Percentiles rank a stretch among this genome's conserved stretches.
Evolutionary conservation across 92 coral and sea anemone species (phyloP).

Genomic region (Nematostella vectensis): DNA sequence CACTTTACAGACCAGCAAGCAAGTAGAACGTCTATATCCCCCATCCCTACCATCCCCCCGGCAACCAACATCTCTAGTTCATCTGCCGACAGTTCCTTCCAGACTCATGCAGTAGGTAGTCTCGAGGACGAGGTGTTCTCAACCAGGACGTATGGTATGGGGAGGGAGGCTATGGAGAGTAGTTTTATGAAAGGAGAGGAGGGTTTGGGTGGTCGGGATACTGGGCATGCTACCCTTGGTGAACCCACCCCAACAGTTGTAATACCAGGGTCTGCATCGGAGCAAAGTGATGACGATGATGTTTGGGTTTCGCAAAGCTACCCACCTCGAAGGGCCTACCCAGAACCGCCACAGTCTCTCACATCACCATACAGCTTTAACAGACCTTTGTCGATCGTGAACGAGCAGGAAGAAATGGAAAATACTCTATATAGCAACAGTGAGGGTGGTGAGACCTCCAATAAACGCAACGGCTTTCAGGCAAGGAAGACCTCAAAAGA

Average conservation of each 20-base stretch:
- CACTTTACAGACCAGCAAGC: conserved; percentile 20
- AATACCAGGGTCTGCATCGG: conserved; percentile 8
- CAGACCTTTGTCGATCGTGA: conserved; percentile 68
- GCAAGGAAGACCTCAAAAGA: conserved; percentile 5
- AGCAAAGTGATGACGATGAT: conserved; percentile 7
- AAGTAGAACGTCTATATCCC: conserved; percentile 14
- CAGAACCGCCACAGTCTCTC: conserved; percentile 5
- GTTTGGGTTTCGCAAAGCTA: conserved; percentile 17
- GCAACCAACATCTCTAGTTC: conserved; percentile 4
- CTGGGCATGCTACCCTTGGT: conserved; percentile 7
- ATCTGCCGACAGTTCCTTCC: neutral
- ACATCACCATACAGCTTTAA: conserved; percentile 9
- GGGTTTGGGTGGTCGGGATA: neutral
- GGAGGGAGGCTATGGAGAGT: neutral
- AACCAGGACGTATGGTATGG: conserved; percentile 12
- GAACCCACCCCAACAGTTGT: conserved; percentile 16
- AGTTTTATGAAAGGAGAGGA: neutral
- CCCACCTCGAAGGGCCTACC: conserved; percentile 13
- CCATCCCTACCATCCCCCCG: conserved; percentile 4
- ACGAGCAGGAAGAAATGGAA: conserved; percentile 56
- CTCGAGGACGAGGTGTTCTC: conserved; percentile 17
- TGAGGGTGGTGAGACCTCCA: conserved; percentile 14
- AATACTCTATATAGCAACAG: conserved; percentile 14
- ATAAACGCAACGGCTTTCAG: conserved; percentile 11
- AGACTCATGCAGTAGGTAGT: conserved; percentile 6